Conservation (phyloP, 92 coral and sea anemone species). For the Zoanthus gigantus region DNA sequence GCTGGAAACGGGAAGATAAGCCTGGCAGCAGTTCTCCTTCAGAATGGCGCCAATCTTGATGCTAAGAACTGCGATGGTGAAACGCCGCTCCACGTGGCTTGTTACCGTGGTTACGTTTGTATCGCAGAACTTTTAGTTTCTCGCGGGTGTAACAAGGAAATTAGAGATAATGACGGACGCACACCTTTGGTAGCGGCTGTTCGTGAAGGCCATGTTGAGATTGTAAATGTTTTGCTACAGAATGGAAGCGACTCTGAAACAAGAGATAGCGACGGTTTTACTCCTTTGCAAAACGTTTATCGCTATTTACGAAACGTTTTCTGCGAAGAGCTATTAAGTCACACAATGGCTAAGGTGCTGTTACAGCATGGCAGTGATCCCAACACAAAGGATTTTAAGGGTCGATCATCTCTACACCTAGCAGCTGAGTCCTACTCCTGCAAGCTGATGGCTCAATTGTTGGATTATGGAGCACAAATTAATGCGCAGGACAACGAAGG, state of each 20-base stretch:
- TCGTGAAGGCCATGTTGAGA: conserved; percentile 70
- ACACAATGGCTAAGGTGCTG: conserved; percentile 64
- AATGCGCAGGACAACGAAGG: conserved; percentile 75
- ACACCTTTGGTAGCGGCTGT: conserved; percentile 73
- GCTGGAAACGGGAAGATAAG: conserved; percentile 77
- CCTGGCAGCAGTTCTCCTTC: conserved; percentile 68
- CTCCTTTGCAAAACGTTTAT: conserved; percentile 78
- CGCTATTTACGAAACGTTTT: conserved; percentile 67
- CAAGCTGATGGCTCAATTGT: conserved; percentile 67
- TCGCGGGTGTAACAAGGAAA: conserved; percentile 71
- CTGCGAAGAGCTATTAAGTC: conserved; percentile 73
- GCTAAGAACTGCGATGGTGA: conserved; percentile 80
- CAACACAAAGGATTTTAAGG: conserved; percentile 61
- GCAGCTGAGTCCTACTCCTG: conserved; percentile 74
- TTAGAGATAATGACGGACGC: conserved; percentile 66
- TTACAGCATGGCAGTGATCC: conserved; percentile 68
- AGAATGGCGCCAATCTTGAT: conserved; percentile 71
- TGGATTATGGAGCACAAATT: conserved; percentile 57
- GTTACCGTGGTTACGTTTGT: conserved; percentile 76
- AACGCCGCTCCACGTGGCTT: conserved; percentile 81
- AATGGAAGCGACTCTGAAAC: conserved; percentile 70
- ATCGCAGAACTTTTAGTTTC: conserved; percentile 65
- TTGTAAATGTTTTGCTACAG: conserved; percentile 67
- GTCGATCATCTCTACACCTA: conserved; percentile 78
- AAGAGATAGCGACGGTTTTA: conserved; percentile 73